These are phyloP conservation scores for Urocitellus parryii DNA, from an alignment of 2,113 vertebrate genomes.

Conservation along the genomic window DNA sequence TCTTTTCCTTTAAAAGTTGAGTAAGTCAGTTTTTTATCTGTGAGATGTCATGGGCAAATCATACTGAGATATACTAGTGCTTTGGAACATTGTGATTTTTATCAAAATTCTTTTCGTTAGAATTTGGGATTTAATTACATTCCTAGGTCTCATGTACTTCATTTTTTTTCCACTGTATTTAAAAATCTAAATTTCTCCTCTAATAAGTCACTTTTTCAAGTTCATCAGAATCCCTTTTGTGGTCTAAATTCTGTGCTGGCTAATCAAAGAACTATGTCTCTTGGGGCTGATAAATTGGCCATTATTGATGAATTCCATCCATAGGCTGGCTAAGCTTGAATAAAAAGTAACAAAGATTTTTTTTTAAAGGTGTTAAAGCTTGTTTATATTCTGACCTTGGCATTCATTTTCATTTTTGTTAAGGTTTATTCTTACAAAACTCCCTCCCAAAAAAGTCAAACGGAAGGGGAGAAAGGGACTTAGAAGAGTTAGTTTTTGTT, in stretches of 20 bases:
- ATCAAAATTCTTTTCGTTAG: conserved; percentile 24
- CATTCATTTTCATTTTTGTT: conserved; percentile 37
- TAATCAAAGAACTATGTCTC: neutral
- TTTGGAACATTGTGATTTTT: neutral
- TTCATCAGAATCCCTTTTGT: neutral
- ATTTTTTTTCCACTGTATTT: conserved; percentile 17
- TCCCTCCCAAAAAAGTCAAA: neutral
- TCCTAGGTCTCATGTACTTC: neutral
- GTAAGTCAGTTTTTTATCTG: conserved; percentile 35
- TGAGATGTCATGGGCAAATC: neutral
- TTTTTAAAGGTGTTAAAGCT: neutral
- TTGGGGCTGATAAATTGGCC: neutral
- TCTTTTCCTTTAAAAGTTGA: neutral
- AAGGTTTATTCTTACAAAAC: conserved; percentile 46
- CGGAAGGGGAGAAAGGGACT: neutral
- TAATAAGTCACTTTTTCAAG: conserved; percentile 24
- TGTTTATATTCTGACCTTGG: conserved; percentile 16
- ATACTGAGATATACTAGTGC: conserved; percentile 14
- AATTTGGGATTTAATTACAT: conserved; percentile 6
- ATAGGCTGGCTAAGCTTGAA: conserved; percentile 6
- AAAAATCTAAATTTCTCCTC: conserved; percentile 22
- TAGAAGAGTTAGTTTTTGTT: neutral
- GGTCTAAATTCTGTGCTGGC: conserved; percentile 6
- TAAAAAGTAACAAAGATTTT: neutral
- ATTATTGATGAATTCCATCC: neutral